phyloP scores from a whole-genome alignment of 2,797 vertebrate species.

The Paratrypauchen microcephalus region DNA sequence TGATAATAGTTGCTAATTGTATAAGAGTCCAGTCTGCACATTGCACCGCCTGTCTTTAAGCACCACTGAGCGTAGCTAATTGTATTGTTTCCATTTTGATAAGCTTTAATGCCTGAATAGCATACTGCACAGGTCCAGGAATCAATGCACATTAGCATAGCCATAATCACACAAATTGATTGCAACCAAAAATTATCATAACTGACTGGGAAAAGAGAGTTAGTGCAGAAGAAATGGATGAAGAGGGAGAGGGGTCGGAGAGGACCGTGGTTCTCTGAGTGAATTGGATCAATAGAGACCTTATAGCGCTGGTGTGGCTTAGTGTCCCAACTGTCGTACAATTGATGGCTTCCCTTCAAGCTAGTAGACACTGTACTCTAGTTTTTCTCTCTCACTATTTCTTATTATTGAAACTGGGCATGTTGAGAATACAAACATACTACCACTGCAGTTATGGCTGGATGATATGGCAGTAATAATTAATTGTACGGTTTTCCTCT shows the following conservation, averaged over 20 bases:
- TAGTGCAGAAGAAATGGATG: slow-evolving; percentile 63
- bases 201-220: slow-evolving; percentile 67
- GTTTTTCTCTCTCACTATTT: not conserved
- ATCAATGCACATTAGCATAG: slow-evolving; percentile 71
- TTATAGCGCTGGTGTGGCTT: slow-evolving; percentile 42
- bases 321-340: slow-evolving; percentile 67
- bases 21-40: slow-evolving; percentile 18
- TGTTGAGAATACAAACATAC: not conserved
- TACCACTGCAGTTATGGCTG: not conserved
- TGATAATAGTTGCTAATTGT: slow-evolving; percentile 39
- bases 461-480: not conserved
- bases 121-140: slow-evolving; percentile 34
- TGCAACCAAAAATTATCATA: slow-evolving; percentile 63
- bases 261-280: slow-evolving; percentile 54
- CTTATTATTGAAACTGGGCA: not conserved
- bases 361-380: slow-evolving; percentile 24
- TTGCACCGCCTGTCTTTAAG: slow-evolving; percentile 13
- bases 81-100: slow-evolving; percentile 6
- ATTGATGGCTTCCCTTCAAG: slow-evolving; percentile 62
- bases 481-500: not conserved
- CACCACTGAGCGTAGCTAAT: slow-evolving; percentile 17
- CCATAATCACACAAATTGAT: slow-evolving; percentile 74
- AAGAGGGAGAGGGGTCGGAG: slow-evolving; percentile 27
- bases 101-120: slow-evolving; percentile 41
- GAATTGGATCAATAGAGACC: slow-evolving; percentile 63